Conservation (phyloP, 2,797 vertebrate species). For the Gymnoscopelus microlampas region DNA sequence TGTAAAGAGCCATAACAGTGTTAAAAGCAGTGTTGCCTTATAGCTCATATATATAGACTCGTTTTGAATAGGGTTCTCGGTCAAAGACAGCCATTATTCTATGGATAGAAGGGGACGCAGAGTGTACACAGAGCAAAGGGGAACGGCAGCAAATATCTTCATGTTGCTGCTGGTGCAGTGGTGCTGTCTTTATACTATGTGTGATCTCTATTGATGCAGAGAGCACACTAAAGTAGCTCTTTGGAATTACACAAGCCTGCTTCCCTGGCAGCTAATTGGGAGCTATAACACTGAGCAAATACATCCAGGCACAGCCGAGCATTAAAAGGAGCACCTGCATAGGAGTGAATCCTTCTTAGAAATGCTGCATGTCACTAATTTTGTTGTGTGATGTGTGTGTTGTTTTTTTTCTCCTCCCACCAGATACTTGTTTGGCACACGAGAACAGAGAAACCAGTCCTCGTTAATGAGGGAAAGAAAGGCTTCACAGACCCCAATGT, state of each 20-base stretch:
- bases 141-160: slow-evolving; percentile 32
- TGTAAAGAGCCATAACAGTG: slow-evolving; percentile 10
- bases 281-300: slow-evolving; percentile 49
- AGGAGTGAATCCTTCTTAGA: slow-evolving; percentile 32
- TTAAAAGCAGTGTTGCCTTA: slow-evolving; percentile 3
- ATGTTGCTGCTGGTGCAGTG: slow-evolving; percentile 26
- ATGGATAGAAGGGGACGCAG: slow-evolving; percentile 14
- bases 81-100: slow-evolving; percentile 39
- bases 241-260: slow-evolving; percentile 35
- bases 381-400: slow-evolving; percentile 1
- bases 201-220: slow-evolving; percentile 37
- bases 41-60: background rate
- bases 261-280: slow-evolving; percentile 27
- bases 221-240: slow-evolving; percentile 60
- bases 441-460: slow-evolving; percentile 96
- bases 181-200: slow-evolving; percentile 2
- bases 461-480: slow-evolving; percentile 98
- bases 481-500: slow-evolving; percentile 97
- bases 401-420: slow-evolving; percentile 32
- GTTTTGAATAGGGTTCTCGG: slow-evolving; percentile 19
- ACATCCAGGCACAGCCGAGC: slow-evolving; percentile 32
- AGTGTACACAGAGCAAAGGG: slow-evolving; percentile 5
- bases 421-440: slow-evolving; percentile 99
- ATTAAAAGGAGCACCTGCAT: slow-evolving; percentile 23
- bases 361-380: slow-evolving; percentile 48